Conservation (phyloP, 2,888 invertebrate species). For the Prosopocoilus inquinatus region DNA sequence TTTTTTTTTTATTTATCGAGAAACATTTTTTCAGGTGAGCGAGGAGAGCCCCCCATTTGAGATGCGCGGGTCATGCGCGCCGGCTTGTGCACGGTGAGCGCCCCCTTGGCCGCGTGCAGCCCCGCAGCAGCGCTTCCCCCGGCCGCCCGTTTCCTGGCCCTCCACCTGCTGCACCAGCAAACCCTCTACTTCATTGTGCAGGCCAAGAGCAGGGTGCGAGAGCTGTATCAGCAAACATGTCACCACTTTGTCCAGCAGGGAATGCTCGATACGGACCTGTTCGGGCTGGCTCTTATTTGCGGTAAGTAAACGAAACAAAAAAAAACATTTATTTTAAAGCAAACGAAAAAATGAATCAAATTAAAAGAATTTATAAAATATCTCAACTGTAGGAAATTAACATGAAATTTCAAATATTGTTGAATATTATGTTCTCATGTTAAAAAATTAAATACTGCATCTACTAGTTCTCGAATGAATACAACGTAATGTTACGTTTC, state of each 20-base stretch:
- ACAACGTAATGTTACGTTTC: no score
- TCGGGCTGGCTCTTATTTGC: slow-evolving; percentile 80
- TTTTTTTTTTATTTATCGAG: neutral
- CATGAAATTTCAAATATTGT: no score
- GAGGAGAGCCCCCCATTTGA: slow-evolving; percentile 42
- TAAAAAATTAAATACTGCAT: no score
- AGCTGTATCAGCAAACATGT: slow-evolving; percentile 78
- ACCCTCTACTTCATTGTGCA: slow-evolving; percentile 62
- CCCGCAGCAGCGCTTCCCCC: slow-evolving; percentile 60
- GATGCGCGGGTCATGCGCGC: slow-evolving; percentile 49
- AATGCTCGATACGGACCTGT: slow-evolving; percentile 81
- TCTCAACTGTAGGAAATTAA: no score
- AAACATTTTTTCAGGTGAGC: slow-evolving; percentile 24
- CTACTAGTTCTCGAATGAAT: no score
- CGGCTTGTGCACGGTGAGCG: slow-evolving; percentile 79
- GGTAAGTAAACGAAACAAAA: slow-evolving; percentile 64
- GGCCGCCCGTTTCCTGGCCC: slow-evolving; percentile 64
- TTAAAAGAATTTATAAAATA: no score
- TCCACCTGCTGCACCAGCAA: slow-evolving; percentile 62
- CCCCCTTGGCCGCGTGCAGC: slow-evolving; percentile 76
- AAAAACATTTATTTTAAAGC: neutral
- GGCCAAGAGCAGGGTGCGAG: slow-evolving; percentile 81
- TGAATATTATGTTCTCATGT: no score
- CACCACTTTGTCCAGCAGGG: slow-evolving; percentile 77
- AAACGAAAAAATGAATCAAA: neutral